A percentile compares a stretch with the other conserved stretches of the same genome.
Conservation (phyloP, 2,888 invertebrate species). For the Germaria angustata region DNA sequence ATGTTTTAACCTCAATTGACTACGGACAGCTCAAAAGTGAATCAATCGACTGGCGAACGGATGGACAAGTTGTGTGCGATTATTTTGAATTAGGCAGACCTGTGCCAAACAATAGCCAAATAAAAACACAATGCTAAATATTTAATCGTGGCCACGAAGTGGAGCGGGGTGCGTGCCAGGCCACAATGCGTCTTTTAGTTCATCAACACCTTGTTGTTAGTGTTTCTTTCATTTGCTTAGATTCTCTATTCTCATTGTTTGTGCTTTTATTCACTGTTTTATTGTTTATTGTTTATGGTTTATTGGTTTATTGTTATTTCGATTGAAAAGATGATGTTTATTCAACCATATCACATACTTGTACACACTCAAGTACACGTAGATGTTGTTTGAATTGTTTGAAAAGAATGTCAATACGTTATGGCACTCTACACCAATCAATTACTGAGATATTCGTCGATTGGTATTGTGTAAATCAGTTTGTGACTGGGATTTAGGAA, state of each 20-base stretch:
- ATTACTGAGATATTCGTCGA: not conserved
- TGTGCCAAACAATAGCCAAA: not conserved
- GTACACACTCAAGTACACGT: not conserved
- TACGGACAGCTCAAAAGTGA: not conserved
- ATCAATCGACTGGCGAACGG: not conserved
- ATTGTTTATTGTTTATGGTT: conserved; percentile 33
- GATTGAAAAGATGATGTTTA: conserved; percentile 33
- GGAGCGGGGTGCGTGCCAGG: not conserved
- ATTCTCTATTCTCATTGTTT: conserved; percentile 17
- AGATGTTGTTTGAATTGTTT: not conserved
- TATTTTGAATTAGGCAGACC: not conserved
- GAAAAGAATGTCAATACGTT: conserved; percentile 34
- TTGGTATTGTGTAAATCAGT: not conserved
- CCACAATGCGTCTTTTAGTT: conserved; percentile 26
- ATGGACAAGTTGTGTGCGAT: not conserved
- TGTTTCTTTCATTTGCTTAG: conserved; percentile 12
- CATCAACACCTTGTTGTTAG: conserved; percentile 43
- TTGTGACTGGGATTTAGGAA: no score
- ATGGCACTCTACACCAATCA: not conserved
- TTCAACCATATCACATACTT: conserved; percentile 51
- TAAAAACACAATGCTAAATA: conserved; percentile 1
- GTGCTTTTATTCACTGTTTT: not conserved
- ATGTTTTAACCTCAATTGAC: conserved; percentile 48
- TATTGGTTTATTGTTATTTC: conserved; percentile 50
- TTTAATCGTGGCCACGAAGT: not conserved